Percentiles rank a stretch among this genome's conserved stretches.
phyloP scores from a whole-genome alignment of 2,797 vertebrate genomes.

The Neostethus bicornis region DNA sequence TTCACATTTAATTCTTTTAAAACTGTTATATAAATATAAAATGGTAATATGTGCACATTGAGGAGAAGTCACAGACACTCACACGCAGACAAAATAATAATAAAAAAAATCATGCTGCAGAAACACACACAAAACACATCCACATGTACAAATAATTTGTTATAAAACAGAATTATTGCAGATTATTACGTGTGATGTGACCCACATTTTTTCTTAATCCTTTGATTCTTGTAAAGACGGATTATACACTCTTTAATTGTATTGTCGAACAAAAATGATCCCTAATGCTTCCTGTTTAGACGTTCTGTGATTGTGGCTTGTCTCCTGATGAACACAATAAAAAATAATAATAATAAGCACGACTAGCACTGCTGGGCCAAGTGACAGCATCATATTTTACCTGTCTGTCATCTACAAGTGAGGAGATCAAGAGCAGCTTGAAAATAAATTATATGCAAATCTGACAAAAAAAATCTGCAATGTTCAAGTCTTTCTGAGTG shows the following conservation, averaged over 20 bases:
- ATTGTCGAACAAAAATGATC: constrained; percentile 29
- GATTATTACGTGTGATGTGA: constrained; percentile 42
- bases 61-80: constrained; percentile 72
- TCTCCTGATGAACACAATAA: constrained; percentile 39
- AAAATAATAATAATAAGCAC: constrained; percentile 43
- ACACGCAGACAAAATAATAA: constrained; percentile 57
- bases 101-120: constrained; percentile 27
- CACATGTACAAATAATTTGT: constrained; percentile 41
- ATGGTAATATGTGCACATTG: constrained; percentile 89
- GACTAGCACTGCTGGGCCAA: constrained; percentile 48
- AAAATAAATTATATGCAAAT: constrained; percentile 80
- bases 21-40: constrained; percentile 88
- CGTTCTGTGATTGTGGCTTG: constrained; percentile 37
- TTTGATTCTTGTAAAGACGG: constrained; percentile 43
- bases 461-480: constrained; percentile 65
- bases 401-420: constrained; percentile 51
- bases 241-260: constrained; percentile 23
- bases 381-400: constrained; percentile 57
- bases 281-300: constrained; percentile 46
- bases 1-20: constrained; percentile 92
- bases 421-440: constrained; percentile 73
- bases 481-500: constrained; percentile 80
- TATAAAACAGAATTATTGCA: constrained; percentile 56
- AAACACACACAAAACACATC: constrained; percentile 39
- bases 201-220: constrained; percentile 58